These are phyloP conservation scores for Ptychobarbus kaznakovi DNA, from an alignment of 2,797 vertebrate species.

Conservation along the genomic window DNA sequence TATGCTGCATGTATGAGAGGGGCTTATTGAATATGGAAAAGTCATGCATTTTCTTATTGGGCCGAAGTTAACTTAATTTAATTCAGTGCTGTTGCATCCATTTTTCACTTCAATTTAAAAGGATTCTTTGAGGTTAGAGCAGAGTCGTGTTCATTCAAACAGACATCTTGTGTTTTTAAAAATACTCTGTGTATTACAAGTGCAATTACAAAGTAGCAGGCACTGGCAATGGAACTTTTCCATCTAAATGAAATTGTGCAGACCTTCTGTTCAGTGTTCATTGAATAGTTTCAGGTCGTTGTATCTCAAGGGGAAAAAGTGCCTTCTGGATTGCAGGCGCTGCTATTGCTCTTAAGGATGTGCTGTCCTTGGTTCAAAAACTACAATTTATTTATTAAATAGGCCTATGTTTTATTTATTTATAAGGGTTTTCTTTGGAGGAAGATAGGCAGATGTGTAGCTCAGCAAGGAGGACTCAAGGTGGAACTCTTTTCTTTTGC, in stretches of 20 bases:
- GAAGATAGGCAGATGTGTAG: constrained; percentile 12
- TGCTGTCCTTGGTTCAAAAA: not conserved
- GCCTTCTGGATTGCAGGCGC: not conserved
- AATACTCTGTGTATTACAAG: not conserved
- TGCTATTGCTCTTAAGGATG: not conserved
- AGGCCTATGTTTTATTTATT: not conserved
- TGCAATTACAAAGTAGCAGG: not conserved
- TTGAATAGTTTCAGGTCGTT: not conserved
- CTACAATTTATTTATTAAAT: not conserved
- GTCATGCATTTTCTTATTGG: not conserved
- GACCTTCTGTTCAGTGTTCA: not conserved
- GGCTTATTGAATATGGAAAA: not conserved
- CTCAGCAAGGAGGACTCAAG: constrained; percentile 5
- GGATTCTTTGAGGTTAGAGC: not conserved
- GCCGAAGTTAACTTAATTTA: not conserved
- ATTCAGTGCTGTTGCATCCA: not conserved
- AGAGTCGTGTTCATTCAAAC: constrained; percentile 18
- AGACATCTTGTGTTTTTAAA: constrained; percentile 4
- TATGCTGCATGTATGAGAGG: not conserved
- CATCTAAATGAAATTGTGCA: constrained; percentile 24
- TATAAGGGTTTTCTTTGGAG: not conserved
- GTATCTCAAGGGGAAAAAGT: not conserved
- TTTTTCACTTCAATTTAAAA: not conserved
- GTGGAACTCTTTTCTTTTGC: constrained; percentile 23
- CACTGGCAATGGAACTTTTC: constrained; percentile 4